A percentile compares a stretch with the other conserved stretches of the same genome.
phyloP scores from a whole-genome alignment of 2,888 invertebrate genomes.

The Brachyptera putata region DNA sequence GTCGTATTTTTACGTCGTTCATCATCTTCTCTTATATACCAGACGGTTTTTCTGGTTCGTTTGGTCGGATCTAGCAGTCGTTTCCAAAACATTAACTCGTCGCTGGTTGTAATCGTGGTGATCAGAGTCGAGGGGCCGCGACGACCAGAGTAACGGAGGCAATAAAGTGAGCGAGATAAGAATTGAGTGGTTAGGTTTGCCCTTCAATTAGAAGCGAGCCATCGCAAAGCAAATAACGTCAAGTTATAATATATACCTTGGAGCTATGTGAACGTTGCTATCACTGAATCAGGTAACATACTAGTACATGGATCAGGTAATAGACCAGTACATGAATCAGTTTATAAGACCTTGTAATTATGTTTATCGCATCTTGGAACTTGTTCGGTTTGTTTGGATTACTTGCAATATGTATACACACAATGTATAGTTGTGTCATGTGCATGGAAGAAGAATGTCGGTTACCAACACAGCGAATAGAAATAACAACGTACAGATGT shows the following conservation, averaged over 20 bases:
- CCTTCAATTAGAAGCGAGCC: background rate
- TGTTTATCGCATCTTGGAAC: background rate
- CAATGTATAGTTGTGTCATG: no score
- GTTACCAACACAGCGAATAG: no score
- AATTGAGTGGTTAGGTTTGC: background rate
- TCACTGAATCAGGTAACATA: background rate
- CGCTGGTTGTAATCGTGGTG: background rate
- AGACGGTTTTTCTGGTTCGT: background rate
- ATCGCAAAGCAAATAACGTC: background rate
- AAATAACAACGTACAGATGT: no score
- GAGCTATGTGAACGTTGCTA: no score
- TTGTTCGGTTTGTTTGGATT: no score
- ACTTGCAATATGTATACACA: no score
- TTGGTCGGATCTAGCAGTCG: background rate
- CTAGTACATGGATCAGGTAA: background rate
- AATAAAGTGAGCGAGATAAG: background rate
- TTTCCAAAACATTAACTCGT: constrained; percentile 1
- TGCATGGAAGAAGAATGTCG: no score
- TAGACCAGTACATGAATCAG: background rate
- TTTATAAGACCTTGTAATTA: background rate
- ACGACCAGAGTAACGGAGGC: background rate
- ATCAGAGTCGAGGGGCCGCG: background rate
- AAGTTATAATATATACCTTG: background rate
- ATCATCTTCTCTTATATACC: background rate
- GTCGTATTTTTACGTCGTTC: background rate